A percentile compares a stretch with the other conserved stretches of the same genome.
These are phyloP conservation scores for Zaprionus ornatus DNA, from an alignment of 1,140 invertebrate species.

Conservation along the genomic window DNA sequence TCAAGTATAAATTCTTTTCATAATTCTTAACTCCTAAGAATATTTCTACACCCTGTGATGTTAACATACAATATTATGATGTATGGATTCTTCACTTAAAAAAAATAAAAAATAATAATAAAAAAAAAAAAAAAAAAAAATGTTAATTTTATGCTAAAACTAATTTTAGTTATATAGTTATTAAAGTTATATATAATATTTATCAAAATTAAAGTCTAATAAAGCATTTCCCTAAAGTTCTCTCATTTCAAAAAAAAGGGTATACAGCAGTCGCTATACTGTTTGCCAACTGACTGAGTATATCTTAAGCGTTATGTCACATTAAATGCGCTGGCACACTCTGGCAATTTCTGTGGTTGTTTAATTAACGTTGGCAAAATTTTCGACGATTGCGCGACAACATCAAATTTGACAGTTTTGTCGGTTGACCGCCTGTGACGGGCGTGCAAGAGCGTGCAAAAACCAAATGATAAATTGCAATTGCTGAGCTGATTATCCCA, in stretches of 20 bases:
- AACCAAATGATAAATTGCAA: constrained; percentile 59
- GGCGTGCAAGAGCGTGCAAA: constrained; percentile 63
- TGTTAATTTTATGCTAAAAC: no score
- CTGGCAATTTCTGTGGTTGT: constrained; percentile 26
- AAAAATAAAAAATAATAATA: no score
- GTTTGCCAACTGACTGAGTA: neutral
- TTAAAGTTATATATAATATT: neutral
- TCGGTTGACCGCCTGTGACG: constrained; percentile 56
- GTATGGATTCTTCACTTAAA: no score
- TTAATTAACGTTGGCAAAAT: constrained; percentile 39
- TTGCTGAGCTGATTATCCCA: constrained; percentile 21
- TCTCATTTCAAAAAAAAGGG: neutral
- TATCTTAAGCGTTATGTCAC: constrained; percentile 25
- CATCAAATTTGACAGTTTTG: constrained; percentile 68
- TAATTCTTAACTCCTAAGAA: no score
- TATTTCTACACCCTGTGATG: no score
- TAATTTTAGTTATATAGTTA: no score
- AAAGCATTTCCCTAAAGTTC: neutral
- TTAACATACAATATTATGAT: no score
- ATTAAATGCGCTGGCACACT: constrained; percentile 43
- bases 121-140: no score
- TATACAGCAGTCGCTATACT: neutral
- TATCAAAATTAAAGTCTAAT: neutral
- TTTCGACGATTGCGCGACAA: constrained; percentile 42
- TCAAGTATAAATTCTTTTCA: no score